Base-by-base conservation (phyloP, 2,113 vertebrate species). In the Isurus oxyrinchus region DNA sequence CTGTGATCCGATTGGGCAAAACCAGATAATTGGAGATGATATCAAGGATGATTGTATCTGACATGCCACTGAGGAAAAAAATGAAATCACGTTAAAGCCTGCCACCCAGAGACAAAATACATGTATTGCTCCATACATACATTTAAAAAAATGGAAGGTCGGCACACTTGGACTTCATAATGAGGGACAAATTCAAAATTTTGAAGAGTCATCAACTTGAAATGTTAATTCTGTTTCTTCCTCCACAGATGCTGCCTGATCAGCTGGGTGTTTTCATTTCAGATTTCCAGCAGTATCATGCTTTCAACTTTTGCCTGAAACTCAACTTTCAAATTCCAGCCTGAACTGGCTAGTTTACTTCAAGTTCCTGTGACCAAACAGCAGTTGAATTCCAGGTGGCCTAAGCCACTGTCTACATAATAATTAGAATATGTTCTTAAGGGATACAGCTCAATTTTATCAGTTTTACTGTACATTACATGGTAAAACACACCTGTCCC, bases 21-120 rank as follows among this genome's bases (percentile, higher is more conserved):
- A 99, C 99, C 97, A 99, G 96, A 96, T 98, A 98, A 97, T 98
- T 98, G 96, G 98, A 98, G 97, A 99, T 99, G 97, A 99, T 98
- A 97, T 99, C 99, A 98, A 98, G 95, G 97, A 99, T 99, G 97
- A 99, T 97, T 31, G 98, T 98, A 97, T 99, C 98, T 93, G 98
- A 99, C 97, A 99, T 97, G 23, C 98, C 99, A 96, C 99, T 99
- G 97, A 97, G 40, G 69, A 96, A 57, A 86, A 31, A 97, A 49
- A 97, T 96, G 79, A 96, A 66, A 96, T 90, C 72, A n/a, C 21
- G 11, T 88, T 59, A 96, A 91, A 23, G n/a, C 67, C 53, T 91
- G 13, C 55, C 49, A 95, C 23, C 25, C 25, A 35, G 94, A 76
- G 44, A 95, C 4, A 35, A 53, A 11, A 55, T 14, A 53, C 63